Evolutionary conservation across 2,113 vertebrate genomes (phyloP).

Genomic region (Acanthisitta chloris): DNA sequence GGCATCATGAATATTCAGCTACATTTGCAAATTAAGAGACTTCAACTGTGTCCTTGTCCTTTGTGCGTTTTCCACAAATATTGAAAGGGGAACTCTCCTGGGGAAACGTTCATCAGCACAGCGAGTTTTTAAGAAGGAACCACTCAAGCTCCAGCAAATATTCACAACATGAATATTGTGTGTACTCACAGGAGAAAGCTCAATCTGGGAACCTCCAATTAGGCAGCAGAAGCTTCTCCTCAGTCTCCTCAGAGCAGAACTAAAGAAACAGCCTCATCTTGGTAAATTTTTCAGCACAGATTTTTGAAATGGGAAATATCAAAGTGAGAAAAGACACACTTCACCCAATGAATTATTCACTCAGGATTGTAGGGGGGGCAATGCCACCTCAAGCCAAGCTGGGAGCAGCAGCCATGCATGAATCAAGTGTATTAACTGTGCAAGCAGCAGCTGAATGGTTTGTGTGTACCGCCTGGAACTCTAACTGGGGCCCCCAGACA

Average conservation of each 20-base stretch:
- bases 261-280: background rate
- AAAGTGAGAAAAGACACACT: background rate
- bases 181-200: background rate
- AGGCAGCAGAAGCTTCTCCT: background rate
- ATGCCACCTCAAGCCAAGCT: background rate
- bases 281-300: constrained; percentile 32
- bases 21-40: background rate
- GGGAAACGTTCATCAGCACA: background rate
- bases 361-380: background rate
- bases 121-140: background rate
- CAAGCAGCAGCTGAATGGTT: background rate
- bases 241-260: background rate
- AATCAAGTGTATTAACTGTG: background rate
- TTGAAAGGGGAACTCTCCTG: background rate
- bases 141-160: background rate
- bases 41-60: constrained; percentile 31
- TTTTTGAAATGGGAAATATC: background rate
- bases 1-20: background rate
- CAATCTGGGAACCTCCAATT: background rate
- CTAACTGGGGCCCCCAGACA: background rate
- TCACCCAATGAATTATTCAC: background rate
- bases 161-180: background rate
- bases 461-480: fast-evolving
- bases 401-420: background rate
- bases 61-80: constrained; percentile 19